Conservation (phyloP, 2,888 invertebrate species). For the Tetanocera ferruginea region DNA sequence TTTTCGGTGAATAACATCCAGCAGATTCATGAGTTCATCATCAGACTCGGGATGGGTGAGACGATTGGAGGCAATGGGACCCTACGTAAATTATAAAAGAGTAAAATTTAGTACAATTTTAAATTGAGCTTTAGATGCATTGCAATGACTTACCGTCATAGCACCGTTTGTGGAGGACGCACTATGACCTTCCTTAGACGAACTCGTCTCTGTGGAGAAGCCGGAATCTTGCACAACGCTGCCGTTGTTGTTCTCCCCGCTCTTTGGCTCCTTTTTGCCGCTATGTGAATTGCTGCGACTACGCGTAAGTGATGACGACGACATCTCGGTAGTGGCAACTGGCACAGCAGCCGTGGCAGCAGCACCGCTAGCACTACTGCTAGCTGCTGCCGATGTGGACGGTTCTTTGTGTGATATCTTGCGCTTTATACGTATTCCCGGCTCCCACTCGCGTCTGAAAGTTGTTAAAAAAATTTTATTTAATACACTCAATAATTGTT, state of each 20-base stretch:
- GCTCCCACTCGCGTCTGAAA: slow-evolving; percentile 81
- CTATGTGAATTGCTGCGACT: slow-evolving; percentile 77
- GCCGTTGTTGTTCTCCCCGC: slow-evolving; percentile 73
- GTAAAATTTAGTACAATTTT: background rate
- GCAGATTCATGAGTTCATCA: slow-evolving; percentile 87
- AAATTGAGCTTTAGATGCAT: background rate
- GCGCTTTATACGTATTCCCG: slow-evolving; percentile 81
- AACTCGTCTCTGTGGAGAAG: slow-evolving; percentile 90
- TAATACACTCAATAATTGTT: background rate
- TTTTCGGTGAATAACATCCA: slow-evolving; percentile 88
- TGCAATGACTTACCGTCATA: slow-evolving; percentile 68
- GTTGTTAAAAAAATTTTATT: background rate
- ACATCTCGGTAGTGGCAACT: slow-evolving; percentile 50
- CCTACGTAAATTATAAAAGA: slow-evolving; percentile 50
- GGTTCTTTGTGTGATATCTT: slow-evolving; percentile 71
- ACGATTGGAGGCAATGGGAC: slow-evolving; percentile 64
- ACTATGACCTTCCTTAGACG: slow-evolving; percentile 84
- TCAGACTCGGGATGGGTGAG: slow-evolving; percentile 73
- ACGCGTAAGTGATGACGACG: slow-evolving; percentile 70
- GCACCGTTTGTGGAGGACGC: slow-evolving; percentile 76
- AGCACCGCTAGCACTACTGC: slow-evolving; percentile 30
- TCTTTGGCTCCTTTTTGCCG: slow-evolving; percentile 76
- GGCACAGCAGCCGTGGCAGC: slow-evolving; percentile 37
- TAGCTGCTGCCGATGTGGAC: slow-evolving; percentile 57
- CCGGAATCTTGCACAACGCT: slow-evolving; percentile 86